A percentile compares a stretch with the other conserved stretches of the same genome.
Conservation (phyloP, 2,888 invertebrate genomes). For the Syrista parreyssii region DNA sequence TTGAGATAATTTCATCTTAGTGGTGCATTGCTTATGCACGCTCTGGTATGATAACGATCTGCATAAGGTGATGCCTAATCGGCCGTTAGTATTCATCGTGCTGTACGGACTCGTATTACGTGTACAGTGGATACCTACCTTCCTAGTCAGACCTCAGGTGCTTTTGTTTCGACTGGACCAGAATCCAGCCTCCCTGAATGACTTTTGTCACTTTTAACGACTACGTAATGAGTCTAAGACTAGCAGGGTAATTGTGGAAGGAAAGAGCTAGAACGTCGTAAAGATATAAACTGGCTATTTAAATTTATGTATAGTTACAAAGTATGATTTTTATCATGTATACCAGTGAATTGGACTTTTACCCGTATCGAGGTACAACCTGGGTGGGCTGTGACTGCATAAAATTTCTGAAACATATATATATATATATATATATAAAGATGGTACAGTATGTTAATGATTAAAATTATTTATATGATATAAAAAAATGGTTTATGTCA, state of each 20-base stretch:
- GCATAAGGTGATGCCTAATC: slow-evolving; percentile 19
- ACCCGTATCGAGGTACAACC: neutral
- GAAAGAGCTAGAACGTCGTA: slow-evolving; percentile 26
- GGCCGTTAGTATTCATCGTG: slow-evolving; percentile 24
- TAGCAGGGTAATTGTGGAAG: slow-evolving; percentile 31
- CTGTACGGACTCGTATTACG: neutral
- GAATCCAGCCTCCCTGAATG: slow-evolving; percentile 1
- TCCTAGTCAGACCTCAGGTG: neutral
- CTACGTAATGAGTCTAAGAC: slow-evolving; percentile 31
- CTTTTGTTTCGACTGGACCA: neutral
- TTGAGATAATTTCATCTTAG: neutral
- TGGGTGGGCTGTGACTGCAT: neutral
- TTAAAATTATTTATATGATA: neutral
- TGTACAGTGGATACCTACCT: neutral
- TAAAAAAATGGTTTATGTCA: too few species aligned
- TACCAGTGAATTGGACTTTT: neutral
- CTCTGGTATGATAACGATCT: slow-evolving; percentile 16
- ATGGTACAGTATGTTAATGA: neutral
- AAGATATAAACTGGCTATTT: slow-evolving; percentile 21
- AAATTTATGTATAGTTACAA: neutral
- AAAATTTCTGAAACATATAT: too few species aligned
- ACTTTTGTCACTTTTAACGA: slow-evolving; percentile 31
- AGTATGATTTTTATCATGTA: neutral
- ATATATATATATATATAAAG: too few species aligned
- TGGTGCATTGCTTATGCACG: neutral